These are phyloP conservation scores for Meloe dianella DNA, from an alignment of 2,888 invertebrate species.

Conservation along the genomic window DNA sequence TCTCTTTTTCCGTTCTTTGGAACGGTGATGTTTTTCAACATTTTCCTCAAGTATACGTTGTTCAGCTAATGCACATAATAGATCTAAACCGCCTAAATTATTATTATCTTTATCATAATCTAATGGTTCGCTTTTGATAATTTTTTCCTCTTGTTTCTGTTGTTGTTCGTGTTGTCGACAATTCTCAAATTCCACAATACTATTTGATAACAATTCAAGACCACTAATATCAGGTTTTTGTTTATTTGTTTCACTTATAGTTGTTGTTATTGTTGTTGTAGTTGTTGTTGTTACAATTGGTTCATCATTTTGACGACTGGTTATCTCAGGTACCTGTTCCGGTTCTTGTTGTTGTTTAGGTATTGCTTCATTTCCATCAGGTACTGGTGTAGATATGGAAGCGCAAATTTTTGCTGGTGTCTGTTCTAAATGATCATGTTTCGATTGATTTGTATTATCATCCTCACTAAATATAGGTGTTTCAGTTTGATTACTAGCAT, in stretches of 20 bases:
- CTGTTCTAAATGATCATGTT: slow-evolving; percentile 21
- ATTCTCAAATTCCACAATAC: slow-evolving; percentile 79
- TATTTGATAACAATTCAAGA: slow-evolving; percentile 81
- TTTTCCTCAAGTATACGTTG: slow-evolving; percentile 83
- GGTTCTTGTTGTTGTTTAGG: slow-evolving; percentile 25
- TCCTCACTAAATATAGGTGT: slow-evolving; percentile 74
- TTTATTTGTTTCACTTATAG: slow-evolving; percentile 6
- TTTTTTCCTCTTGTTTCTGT: slow-evolving; percentile 50
- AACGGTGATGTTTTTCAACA: slow-evolving; percentile 41
- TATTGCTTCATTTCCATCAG: slow-evolving; percentile 24
- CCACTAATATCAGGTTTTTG: slow-evolving; percentile 76
- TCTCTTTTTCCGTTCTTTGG: slow-evolving; percentile 56
- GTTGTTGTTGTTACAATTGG: slow-evolving; percentile 7
- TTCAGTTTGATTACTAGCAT: slow-evolving; percentile 85
- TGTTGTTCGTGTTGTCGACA: slow-evolving; percentile 48
- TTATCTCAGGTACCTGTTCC: slow-evolving; percentile 33
- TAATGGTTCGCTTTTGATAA: slow-evolving; percentile 55
- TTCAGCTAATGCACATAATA: slow-evolving; percentile 84
- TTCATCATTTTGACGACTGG: slow-evolving; percentile 8
- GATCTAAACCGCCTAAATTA: slow-evolving; percentile 70
- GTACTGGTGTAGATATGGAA: slow-evolving; percentile 27
- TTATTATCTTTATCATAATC: slow-evolving; percentile 57
- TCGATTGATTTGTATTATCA: slow-evolving; percentile 58
- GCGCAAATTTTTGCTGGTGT: slow-evolving; percentile 19
- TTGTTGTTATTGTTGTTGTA: neutral